Percentiles rank a stretch among this genome's conserved stretches.
Conservation (phyloP, 2,888 invertebrate species). For the Drosophila differens region DNA sequence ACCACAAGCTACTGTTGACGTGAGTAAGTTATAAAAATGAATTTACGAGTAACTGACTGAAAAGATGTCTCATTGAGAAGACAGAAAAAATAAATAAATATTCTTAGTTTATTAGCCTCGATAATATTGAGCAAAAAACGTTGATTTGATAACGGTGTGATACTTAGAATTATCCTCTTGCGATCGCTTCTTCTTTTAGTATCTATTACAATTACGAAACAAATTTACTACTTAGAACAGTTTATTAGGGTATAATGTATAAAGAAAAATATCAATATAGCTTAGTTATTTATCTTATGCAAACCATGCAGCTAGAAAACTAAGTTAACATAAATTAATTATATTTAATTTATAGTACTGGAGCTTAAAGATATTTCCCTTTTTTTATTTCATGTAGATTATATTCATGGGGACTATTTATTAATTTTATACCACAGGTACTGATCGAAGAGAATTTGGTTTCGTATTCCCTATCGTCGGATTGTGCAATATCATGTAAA, state of each 20-base stretch:
- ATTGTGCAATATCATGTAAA: not conserved
- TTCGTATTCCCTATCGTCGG: not conserved
- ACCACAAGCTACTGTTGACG: slow-evolving; percentile 4
- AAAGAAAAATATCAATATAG: not conserved
- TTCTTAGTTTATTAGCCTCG: not conserved
- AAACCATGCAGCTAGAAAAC: not conserved
- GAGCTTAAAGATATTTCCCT: not conserved
- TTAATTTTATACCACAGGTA: not conserved
- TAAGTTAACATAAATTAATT: not conserved
- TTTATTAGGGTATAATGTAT: not conserved
- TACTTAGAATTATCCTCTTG: not conserved
- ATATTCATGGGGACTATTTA: not conserved
- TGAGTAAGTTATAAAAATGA: slow-evolving; percentile 43
- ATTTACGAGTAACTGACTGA: not conserved
- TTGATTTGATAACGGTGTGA: not conserved
- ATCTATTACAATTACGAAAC: not conserved
- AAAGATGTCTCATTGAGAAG: slow-evolving; percentile 5
- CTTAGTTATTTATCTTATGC: not conserved
- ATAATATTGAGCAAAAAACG: not conserved
- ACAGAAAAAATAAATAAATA: not conserved
- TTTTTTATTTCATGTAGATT: not conserved
- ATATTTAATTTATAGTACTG: not conserved
- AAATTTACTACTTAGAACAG: not conserved
- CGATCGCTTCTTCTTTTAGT: not conserved
- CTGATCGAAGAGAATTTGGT: not conserved